These are phyloP conservation scores for Amniataba percoides DNA, from an alignment of 2,797 vertebrate genomes.

Conservation along the genomic window DNA sequence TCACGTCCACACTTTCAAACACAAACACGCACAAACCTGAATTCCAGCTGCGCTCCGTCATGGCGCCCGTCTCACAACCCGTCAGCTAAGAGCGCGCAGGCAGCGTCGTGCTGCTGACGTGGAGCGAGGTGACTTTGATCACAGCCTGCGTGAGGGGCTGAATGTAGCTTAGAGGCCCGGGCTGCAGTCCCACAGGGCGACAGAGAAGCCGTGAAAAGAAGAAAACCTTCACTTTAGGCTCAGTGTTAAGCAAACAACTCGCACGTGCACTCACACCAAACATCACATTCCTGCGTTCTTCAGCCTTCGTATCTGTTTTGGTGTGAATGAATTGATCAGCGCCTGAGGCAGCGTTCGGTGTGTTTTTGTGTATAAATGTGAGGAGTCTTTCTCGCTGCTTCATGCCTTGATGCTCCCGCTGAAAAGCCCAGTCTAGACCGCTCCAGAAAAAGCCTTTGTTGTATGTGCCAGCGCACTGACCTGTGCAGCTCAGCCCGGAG, in stretches of 20 bases:
- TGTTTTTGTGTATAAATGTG: conserved; percentile 38
- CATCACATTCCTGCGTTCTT: conserved; percentile 71
- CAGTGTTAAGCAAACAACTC: conserved; percentile 30
- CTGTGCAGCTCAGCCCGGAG: conserved; percentile 72
- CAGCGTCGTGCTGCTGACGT: conserved; percentile 12
- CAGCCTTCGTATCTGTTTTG: conserved; percentile 53
- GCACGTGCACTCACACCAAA: conserved; percentile 56
- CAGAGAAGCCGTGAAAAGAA: conserved; percentile 30
- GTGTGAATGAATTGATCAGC: conserved; percentile 61
- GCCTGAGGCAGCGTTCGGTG: conserved; percentile 50
- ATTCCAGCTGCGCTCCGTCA: conserved; percentile 48
- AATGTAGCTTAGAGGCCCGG: conserved; percentile 61
- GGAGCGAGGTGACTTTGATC: conserved; percentile 63
- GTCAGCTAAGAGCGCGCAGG: conserved; percentile 10
- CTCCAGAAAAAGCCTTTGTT: conserved; percentile 76
- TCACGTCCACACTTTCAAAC: conserved; percentile 20
- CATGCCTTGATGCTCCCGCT: conserved; percentile 77
- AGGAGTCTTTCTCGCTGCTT: conserved; percentile 68
- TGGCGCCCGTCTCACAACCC: conserved; percentile 1
- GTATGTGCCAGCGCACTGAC: conserved; percentile 78
- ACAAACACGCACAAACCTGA: conserved; percentile 40
- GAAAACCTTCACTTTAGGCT: conserved; percentile 33
- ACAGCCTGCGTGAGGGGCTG: conserved; percentile 53
- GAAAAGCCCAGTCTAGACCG: conserved; percentile 77
- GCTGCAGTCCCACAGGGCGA: conserved; percentile 20